These are phyloP conservation scores for Erebia ligea DNA, from an alignment of 2,888 invertebrate genomes.

Conservation along the genomic window DNA sequence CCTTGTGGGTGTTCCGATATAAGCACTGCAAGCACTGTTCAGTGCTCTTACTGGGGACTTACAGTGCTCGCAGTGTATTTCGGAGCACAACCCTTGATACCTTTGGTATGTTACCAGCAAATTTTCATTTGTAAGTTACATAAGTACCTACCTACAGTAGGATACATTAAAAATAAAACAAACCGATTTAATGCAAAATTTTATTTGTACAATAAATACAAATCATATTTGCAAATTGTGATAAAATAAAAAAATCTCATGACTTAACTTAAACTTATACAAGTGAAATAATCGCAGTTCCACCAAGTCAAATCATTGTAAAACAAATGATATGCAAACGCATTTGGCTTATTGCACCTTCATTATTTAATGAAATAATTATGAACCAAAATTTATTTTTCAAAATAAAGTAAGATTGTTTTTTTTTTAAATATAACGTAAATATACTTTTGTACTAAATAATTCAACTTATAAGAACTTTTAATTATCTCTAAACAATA, in stretches of 20 bases:
- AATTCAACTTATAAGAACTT: slow-evolving; percentile 61
- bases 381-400: slow-evolving; percentile 42
- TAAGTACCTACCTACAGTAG: too few species aligned
- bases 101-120: too few species aligned
- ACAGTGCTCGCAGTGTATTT: too few species aligned
- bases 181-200: slow-evolving; percentile 68
- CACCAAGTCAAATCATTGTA: slow-evolving; percentile 32
- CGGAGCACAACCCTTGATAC: too few species aligned
- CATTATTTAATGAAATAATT: slow-evolving; percentile 48
- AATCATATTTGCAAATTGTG: slow-evolving; percentile 79
- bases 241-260: slow-evolving; percentile 77
- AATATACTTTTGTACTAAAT: slow-evolving; percentile 73
- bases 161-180: slow-evolving; percentile 47
- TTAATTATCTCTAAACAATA: slow-evolving; percentile 28
- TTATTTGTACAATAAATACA: slow-evolving; percentile 84
- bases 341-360: slow-evolving; percentile 62
- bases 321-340: slow-evolving; percentile 31
- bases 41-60: too few species aligned
- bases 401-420: slow-evolving; percentile 44
- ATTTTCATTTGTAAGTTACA: too few species aligned
- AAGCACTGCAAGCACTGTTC: too few species aligned
- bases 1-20: too few species aligned
- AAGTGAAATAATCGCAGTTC: slow-evolving; percentile 30
- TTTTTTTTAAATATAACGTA: slow-evolving; percentile 46
- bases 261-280: slow-evolving; percentile 63